Base-by-base conservation (phyloP, 2,797 vertebrate genomes). In the Acridotheres tristis region DNA sequence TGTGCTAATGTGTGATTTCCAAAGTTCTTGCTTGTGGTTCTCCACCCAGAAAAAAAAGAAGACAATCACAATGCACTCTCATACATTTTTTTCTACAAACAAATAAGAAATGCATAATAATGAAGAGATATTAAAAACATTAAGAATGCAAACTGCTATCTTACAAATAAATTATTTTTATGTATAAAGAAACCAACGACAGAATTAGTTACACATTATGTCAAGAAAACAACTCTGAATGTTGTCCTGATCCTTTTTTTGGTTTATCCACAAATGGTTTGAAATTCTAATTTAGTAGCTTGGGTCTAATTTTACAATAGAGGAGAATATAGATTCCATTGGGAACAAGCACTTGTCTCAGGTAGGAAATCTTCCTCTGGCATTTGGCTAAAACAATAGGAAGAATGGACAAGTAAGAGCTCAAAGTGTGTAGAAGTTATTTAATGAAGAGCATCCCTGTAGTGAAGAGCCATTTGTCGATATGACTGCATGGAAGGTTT, bases 1-100 rank as follows among this genome's bases (percentile, higher is more conserved):
- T 85, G 62, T 78, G 80, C 63, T 95, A 90, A 94, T 90, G 71
- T 96, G 91, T 61, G 43, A 96, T 82, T 95, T 96, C 85, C 91
- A 95, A 94, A 82, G 63, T 79, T 94, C 66, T 53, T 81, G 47
- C 66, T 45, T 86, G 79, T 36, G 54, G 76, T 95, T 96, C 93
- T 91, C 79, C 82, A 92, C 89, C 72, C 89, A 92, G 65, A 84
- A 91, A 72, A 86, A 71, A 72, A 80, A 71, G 36, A 79, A 16
- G 36, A 30, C 25, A 55, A 29, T 73, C 69, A 55, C 32, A 89
- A 18, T 73, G 69, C 26, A 62, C 17, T 21, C 76, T 86, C 47
- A 45, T 66, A 47, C n/a, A 66, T 90, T 75, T 78, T 36, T 62
- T 62, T 30, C 38, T 51, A 38, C 7, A 18, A 48, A 51, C 29